Evolutionary conservation across 2,888 invertebrate species (phyloP), one percentile per base, ranked within the genome.

Genomic region (Trilocha varians): DNA sequence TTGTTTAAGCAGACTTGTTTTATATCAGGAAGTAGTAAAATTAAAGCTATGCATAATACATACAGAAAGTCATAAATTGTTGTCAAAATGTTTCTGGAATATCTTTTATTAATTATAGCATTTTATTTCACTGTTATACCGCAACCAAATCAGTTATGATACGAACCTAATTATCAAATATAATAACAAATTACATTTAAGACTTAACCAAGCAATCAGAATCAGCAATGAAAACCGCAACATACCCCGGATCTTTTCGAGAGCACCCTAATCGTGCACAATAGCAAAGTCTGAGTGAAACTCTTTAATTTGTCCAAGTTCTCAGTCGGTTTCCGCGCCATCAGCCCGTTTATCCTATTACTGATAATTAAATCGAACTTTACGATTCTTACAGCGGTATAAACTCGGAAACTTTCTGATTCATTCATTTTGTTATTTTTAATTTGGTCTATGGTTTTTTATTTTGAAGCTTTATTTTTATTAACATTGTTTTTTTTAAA

Each of bases 321-420:
- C 48, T 52, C 57, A 57, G 56, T 56, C 53, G 56, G 62, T 66
- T 74, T 74, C 68, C 64, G 57, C 65, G 53, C 69, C 70, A 77
- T 72, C 64, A 70, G 66, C 45, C 52, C 46, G 55, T 52, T 67
- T 60, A 73, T 71, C 73, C 72, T 71, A 72, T 78, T 76, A 78
- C 64, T 65, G 70, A 73, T 77, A 75, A 78, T 78, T 76, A 75
- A 77, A 76, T 69, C 61, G 57, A 62, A 65, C 63, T 60, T 55
- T 50, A 41, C 52, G 59, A 64, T 66, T 65, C 59, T 62, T 56
- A 41, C 36, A 36, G 34, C 18, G 39, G 62, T 55, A 58, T 59
- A 55, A 62, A 59, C 50, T 62, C 58, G 47, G 54, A 42, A 53
- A 50, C 50, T 42, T 47, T 51, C 49, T 50, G 53, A 49, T 58